Evolutionary conservation across 2,113 vertebrate species (phyloP).

Genomic region (Stictonetta naevosa): DNA sequence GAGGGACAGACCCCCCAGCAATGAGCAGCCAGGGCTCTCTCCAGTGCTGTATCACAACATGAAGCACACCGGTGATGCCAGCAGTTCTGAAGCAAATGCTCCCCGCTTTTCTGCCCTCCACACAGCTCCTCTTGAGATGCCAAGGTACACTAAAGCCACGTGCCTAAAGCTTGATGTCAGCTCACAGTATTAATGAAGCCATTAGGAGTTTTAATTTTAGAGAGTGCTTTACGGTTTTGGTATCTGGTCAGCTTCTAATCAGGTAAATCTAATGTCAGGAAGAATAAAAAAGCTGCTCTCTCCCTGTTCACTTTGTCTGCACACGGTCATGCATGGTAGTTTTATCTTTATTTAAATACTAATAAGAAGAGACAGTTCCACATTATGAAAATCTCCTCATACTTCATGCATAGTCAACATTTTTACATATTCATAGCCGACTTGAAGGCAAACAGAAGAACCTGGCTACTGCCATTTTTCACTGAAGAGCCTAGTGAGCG

Average conservation of each 20-base stretch:
- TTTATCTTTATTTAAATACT: conserved; percentile 52
- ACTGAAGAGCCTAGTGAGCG: neutral
- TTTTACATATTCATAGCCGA: conserved; percentile 50
- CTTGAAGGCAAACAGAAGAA: conserved; percentile 56
- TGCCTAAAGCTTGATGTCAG: conserved; percentile 32
- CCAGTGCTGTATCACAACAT: rapidly evolving
- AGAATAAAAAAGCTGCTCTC: neutral
- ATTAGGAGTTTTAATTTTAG: conserved; percentile 44
- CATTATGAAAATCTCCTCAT: conserved; percentile 38
- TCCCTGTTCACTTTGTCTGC: neutral
- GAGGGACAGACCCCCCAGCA: neutral
- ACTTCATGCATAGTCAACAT: conserved; percentile 38
- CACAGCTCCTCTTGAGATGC: neutral
- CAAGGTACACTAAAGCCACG: neutral
- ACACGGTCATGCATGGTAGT: neutral
- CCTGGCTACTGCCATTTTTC: conserved; percentile 28
- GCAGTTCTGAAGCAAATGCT: conserved; percentile 1
- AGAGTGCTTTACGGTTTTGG: conserved; percentile 45
- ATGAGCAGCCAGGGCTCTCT: neutral
- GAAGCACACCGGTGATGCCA: neutral
- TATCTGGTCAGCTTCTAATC: conserved; percentile 53
- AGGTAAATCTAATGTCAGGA: conserved; percentile 18
- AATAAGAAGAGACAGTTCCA: conserved; percentile 53
- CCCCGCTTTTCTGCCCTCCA: neutral
- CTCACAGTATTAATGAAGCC: conserved; percentile 45